Conservation (phyloP, 2,113 vertebrate species). For the Melanostigma gelatinosum region DNA sequence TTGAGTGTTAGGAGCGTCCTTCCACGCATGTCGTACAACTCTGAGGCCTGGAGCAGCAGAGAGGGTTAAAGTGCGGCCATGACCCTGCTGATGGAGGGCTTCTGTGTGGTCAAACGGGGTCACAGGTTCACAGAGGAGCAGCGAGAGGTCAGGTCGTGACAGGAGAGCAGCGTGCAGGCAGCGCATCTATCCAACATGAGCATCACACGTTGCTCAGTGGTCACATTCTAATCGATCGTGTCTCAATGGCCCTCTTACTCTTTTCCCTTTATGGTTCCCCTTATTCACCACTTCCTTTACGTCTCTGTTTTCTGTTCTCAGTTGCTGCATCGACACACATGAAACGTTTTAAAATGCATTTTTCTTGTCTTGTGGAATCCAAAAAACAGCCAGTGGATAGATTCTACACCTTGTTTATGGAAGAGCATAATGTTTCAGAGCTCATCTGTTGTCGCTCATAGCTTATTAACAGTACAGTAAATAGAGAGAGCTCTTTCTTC, state of each 20-base stretch:
- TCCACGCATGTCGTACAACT: slow-evolving; percentile 13
- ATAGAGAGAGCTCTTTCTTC: slow-evolving; percentile 37
- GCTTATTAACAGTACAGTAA: slow-evolving; percentile 43
- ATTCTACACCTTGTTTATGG: slow-evolving; percentile 7
- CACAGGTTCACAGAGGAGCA: slow-evolving; percentile 52
- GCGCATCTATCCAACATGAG: slow-evolving; percentile 22
- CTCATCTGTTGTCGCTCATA: slow-evolving; percentile 44
- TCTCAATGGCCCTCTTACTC: background rate
- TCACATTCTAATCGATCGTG: slow-evolving; percentile 6
- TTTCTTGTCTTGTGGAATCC: slow-evolving; percentile 2
- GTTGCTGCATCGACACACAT: background rate
- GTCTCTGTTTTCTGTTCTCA: background rate
- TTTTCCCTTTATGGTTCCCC: background rate
- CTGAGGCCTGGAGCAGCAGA: background rate
- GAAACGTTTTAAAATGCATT: background rate
- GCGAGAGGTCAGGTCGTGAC: slow-evolving; percentile 44
- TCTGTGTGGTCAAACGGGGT: slow-evolving; percentile 74
- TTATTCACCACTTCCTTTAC: slow-evolving; percentile 7
- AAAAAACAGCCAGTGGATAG: background rate
- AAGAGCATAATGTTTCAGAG: slow-evolving; percentile 12
- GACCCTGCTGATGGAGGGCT: slow-evolving; percentile 67
- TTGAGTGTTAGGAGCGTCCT: slow-evolving; percentile 30
- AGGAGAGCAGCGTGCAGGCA: slow-evolving; percentile 21
- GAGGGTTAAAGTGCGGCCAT: slow-evolving; percentile 46
- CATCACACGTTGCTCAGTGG: slow-evolving; percentile 1